These are phyloP conservation scores for Aelia acuminata DNA, from an alignment of 2,888 invertebrate genomes.

Conservation along the genomic window DNA sequence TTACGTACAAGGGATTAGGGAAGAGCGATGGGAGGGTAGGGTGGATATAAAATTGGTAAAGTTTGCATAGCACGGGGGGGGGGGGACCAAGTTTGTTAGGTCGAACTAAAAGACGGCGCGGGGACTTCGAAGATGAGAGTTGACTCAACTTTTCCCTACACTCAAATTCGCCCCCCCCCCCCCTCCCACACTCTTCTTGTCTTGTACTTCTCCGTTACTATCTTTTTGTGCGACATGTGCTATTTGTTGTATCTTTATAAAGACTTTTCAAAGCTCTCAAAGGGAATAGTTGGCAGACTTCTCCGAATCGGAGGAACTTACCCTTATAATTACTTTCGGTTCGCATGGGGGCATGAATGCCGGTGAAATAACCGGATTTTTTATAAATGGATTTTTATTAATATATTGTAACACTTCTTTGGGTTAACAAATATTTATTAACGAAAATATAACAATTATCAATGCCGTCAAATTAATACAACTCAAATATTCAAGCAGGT, in stretches of 20 bases:
- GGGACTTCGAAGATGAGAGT: not conserved
- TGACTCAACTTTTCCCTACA: slow-evolving; percentile 38
- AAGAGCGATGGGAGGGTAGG: not conserved
- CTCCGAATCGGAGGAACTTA: not conserved
- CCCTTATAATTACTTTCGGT: not conserved
- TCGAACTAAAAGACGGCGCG: not conserved
- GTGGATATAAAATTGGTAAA: slow-evolving; percentile 13
- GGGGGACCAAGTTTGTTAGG: not conserved
- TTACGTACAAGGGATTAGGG: slow-evolving; percentile 31
- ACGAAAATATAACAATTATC: no score
- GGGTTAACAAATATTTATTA: no score
- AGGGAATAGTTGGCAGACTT: not conserved
- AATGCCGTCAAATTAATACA: no score
- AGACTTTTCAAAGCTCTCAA: not conserved
- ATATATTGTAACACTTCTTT: no score
- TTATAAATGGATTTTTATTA: no score
- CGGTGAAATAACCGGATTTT: no score
- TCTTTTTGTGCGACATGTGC: slow-evolving; percentile 14
- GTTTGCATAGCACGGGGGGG: slow-evolving; percentile 17
- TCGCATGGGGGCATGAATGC: not conserved
- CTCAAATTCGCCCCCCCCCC: slow-evolving; percentile 14
- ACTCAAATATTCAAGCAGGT: no score
- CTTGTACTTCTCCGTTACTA: not conserved
- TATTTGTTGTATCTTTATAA: slow-evolving; percentile 30
- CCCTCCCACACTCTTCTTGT: not conserved